A percentile compares a stretch with the other conserved stretches of the same genome.
phyloP scores from a whole-genome alignment of 2,797 vertebrate genomes.

The Sibirionetta formosa region DNA sequence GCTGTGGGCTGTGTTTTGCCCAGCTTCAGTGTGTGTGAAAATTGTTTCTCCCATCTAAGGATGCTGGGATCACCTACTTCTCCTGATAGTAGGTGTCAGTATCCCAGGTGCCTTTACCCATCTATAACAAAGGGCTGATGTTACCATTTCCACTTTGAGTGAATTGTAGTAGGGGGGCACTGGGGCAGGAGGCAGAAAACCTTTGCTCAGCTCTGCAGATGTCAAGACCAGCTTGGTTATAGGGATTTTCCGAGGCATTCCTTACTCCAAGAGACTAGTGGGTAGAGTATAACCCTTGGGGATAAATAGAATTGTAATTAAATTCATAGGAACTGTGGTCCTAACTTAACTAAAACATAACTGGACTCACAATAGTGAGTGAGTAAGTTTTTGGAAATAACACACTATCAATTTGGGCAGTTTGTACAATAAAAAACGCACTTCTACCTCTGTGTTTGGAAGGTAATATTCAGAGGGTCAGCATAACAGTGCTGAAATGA shows the following conservation, averaged over 20 bases:
- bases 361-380: neutral
- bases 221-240: neutral
- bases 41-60: neutral
- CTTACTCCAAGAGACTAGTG: neutral
- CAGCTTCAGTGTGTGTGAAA: neutral
- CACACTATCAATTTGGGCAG: neutral
- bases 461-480: neutral
- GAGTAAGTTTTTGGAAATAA: neutral
- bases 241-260: neutral
- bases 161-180: accelerated
- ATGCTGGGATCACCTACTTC: conserved; percentile 24
- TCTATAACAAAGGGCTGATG: neutral
- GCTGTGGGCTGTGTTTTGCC: conserved; percentile 54
- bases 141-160: accelerated
- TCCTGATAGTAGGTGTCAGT: conserved; percentile 9
- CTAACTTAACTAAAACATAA: neutral
- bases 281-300: neutral
- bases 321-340: neutral
- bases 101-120: neutral
- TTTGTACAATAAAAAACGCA: neutral
- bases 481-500: neutral
- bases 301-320: conserved; percentile 1
- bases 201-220: neutral
- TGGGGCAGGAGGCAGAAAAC: neutral
- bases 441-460: neutral